A percentile compares a stretch with the other conserved stretches of the same genome.
Conservation (phyloP, 2,113 vertebrate species). For the Sander lucioperca region DNA sequence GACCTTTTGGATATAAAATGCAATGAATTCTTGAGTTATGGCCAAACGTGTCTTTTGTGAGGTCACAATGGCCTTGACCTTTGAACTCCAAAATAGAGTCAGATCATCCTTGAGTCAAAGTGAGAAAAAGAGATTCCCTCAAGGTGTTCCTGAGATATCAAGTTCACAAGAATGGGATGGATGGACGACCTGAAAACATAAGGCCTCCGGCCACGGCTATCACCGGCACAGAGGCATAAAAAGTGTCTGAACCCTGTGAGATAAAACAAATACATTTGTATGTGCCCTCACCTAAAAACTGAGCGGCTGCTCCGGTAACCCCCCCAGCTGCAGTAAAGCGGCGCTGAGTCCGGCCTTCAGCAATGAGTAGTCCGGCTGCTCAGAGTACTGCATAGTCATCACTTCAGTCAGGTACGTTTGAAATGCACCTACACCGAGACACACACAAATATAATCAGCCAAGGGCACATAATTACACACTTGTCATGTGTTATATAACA, state of each 20-base stretch:
- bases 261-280: background rate
- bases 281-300: constrained; percentile 65
- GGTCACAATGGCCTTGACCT: no score
- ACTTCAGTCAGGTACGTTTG: constrained; percentile 85
- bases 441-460: constrained; percentile 21
- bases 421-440: constrained; percentile 80
- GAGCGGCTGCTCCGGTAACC: constrained; percentile 62
- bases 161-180: no score
- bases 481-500: background rate
- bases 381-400: constrained; percentile 85
- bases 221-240: background rate
- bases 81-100: no score
- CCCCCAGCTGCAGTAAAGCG: constrained; percentile 79
- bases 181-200: background rate
- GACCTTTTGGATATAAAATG: no score
- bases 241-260: background rate
- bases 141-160: no score
- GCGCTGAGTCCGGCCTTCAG: constrained; percentile 80
- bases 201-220: background rate
- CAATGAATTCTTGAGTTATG: no score
- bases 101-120: no score
- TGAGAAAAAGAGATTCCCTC: no score
- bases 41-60: no score
- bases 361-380: constrained; percentile 86
- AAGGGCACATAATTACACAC: background rate